Evolutionary conservation across 2,113 vertebrate species (phyloP), one percentile per base, ranked within the genome.

Genomic region (Morone saxatilis): DNA sequence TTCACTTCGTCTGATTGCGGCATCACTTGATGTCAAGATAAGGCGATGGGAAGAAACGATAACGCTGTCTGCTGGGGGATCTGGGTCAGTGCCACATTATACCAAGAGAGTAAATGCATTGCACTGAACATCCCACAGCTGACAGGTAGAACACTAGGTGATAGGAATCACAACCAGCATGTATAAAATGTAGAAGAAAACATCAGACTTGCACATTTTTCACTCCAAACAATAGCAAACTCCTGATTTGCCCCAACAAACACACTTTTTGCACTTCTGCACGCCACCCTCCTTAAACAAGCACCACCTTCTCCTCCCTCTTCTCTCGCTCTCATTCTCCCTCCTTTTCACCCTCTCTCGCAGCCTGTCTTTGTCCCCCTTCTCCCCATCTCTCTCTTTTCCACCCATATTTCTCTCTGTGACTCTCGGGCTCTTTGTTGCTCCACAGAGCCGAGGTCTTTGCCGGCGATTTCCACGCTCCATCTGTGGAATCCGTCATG

Each of bases 401-500:
- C 96, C 96, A 97, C 95, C 97, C 96, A 91, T 91, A 92, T 93
- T 91, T 94, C 89, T 91, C 91, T 67, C 86, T 84, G 78, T 83
- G 86, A 88, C 86, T 90, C 89, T 81, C 80, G 2, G 84, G 95
- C 95, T 91, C 97, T 98, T 99, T 98, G 97, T 98, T 97, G 96
- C 91, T 92, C 90, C 96, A 94, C 95, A 97, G 97, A 90, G 97
- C 96, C 93, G 95, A 94, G 92, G 96, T 96, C 97, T 97, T 97
- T 98, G 97, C 96, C 94, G 86, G 94, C 96, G 82, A 99, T 99
- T 99, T 99, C 96, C 97, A 99, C 96, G 97, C 97, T 99, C 98
- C 98, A 99, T 99, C 98, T 99, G 98, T 97, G 97, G 97, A 97
- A 97, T 97, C 97, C 97, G 97, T 98, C 97, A 98, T 95, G 96